Evolutionary conservation across 2,113 vertebrate species (phyloP).

Genomic region (Pelodiscus sinensis): DNA sequence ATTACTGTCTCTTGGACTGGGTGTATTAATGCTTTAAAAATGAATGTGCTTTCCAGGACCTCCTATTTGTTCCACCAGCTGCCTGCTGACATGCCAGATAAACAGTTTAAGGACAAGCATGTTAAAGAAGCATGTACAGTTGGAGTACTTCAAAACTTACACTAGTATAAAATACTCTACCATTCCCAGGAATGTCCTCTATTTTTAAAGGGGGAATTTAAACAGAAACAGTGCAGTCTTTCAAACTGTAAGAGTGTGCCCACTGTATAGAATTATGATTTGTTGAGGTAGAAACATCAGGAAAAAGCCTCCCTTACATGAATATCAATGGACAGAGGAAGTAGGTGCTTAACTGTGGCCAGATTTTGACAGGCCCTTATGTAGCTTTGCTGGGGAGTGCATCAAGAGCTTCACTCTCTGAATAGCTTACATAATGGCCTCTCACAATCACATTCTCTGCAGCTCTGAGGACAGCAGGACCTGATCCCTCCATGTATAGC

Average conservation of each 20-base stretch:
- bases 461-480: neutral
- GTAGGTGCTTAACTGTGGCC: neutral
- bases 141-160: neutral
- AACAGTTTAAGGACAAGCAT: constrained; percentile 66
- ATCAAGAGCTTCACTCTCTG: neutral
- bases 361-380: neutral
- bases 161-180: neutral
- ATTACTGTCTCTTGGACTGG: constrained; percentile 50
- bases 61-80: constrained; percentile 70
- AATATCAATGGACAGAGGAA: neutral
- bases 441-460: neutral
- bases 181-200: neutral
- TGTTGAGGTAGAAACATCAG: neutral
- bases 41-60: constrained; percentile 38
- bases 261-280: no score
- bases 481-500: neutral
- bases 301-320: neutral
- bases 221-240: neutral
- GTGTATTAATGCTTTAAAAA: constrained; percentile 56
- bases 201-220: neutral
- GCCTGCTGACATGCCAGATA: constrained; percentile 49
- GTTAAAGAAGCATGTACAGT: constrained; percentile 49
- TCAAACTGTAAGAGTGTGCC: neutral
- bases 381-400: no score
- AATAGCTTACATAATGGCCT: neutral